Conservation (phyloP, 1,140 invertebrate genomes). For the Eumeta japonica region DNA sequence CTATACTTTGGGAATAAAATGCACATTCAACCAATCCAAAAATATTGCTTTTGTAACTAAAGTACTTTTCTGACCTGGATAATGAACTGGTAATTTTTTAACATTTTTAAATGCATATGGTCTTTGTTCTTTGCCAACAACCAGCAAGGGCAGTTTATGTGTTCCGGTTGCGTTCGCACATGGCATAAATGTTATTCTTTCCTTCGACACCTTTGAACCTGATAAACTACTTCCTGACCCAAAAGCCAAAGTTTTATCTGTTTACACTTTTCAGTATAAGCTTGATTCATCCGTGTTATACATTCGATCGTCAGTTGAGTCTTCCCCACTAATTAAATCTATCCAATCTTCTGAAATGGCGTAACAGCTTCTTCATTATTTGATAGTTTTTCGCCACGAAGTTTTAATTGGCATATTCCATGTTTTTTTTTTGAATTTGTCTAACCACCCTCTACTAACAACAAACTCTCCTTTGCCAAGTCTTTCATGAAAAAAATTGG, state of each 20-base stretch:
- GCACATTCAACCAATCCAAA: no score
- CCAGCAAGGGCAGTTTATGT: constrained; percentile 27
- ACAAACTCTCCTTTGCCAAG: no score
- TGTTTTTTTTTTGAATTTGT: constrained; percentile 11
- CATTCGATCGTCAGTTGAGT: constrained; percentile 23
- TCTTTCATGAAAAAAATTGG: no score
- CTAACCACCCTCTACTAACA: constrained; percentile 9
- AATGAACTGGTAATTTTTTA: no score
- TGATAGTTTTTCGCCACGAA: no score
- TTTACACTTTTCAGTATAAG: constrained; percentile 27
- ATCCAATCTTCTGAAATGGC: constrained; percentile 12
- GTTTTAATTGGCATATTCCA: no score
- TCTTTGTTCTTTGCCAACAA: constrained; percentile 31
- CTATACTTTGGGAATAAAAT: no score
- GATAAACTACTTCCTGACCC: constrained; percentile 17
- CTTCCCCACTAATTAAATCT: constrained; percentile 11
- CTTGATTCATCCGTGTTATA: constrained; percentile 34
- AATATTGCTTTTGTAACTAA: no score
- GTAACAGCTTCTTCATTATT: no score
- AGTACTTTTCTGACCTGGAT: no score
- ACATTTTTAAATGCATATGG: constrained; percentile 22
- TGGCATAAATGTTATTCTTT: constrained; percentile 32
- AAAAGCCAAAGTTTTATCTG: constrained; percentile 25
- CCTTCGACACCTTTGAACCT: constrained; percentile 27
- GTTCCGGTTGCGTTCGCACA: constrained; percentile 34